Conservation (phyloP, 2,797 vertebrate genomes). For the Sylvia borin region DNA sequence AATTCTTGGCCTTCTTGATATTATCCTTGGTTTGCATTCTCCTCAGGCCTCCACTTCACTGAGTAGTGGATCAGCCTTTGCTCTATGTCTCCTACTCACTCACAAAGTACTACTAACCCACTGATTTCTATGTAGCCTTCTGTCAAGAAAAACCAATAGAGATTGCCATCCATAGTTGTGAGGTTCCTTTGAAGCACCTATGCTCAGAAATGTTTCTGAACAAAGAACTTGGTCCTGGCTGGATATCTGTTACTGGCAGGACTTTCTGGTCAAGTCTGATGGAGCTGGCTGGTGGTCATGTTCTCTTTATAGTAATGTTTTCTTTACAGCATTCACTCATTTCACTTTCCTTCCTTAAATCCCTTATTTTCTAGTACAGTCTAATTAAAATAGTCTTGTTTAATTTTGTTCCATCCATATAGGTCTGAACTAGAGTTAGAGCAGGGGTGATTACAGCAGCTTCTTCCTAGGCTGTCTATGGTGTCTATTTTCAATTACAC, state of each 20-base stretch:
- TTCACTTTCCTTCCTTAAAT: background rate
- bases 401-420: background rate
- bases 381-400: background rate
- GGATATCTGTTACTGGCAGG: background rate
- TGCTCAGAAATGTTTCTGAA: background rate
- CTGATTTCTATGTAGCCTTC: background rate
- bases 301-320: background rate
- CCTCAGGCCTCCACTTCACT: background rate
- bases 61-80: background rate
- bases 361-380: background rate
- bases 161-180: rapidly evolving
- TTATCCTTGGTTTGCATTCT: background rate
- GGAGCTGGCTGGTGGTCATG: background rate
- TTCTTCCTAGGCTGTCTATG: background rate
- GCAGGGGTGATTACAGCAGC: background rate
- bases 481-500: background rate
- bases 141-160: background rate
- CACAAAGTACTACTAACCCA: background rate
- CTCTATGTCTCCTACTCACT: background rate
- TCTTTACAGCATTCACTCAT: background rate
- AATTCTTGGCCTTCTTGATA: background rate
- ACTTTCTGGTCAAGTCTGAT: background rate
- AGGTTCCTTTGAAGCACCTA: background rate
- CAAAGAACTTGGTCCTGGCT: background rate
- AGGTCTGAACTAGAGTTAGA: background rate